Percentiles rank a stretch among this genome's conserved stretches.
phyloP scores from a whole-genome alignment of 2,797 vertebrate genomes.

The Macropus fuliginosus region DNA sequence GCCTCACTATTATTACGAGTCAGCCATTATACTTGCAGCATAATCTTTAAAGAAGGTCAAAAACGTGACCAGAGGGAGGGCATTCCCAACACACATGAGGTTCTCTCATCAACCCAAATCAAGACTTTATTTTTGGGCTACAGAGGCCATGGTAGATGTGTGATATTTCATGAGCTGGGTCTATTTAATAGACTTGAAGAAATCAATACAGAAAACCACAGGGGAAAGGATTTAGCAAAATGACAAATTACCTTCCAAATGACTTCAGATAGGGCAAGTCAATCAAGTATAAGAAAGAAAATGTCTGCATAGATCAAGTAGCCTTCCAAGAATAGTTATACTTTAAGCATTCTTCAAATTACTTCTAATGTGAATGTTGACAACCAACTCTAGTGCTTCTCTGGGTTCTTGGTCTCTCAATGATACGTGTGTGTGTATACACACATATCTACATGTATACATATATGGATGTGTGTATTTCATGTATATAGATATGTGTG shows the following conservation, averaged over 20 bases:
- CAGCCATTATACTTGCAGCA: slow-evolving; percentile 54
- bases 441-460: neutral
- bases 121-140: slow-evolving; percentile 65
- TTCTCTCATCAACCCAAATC: slow-evolving; percentile 50
- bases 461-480: neutral
- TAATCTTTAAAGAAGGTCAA: slow-evolving; percentile 58
- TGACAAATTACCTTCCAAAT: slow-evolving; percentile 57
- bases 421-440: neutral
- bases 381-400: neutral
- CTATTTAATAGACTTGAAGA: slow-evolving; percentile 65
- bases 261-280: slow-evolving; percentile 68
- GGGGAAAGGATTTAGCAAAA: slow-evolving; percentile 71
- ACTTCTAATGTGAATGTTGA: neutral
- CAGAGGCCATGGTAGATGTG: slow-evolving; percentile 62
- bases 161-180: slow-evolving; percentile 69
- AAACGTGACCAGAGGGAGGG: slow-evolving; percentile 40
- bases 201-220: slow-evolving; percentile 73
- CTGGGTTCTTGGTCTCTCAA: slow-evolving; percentile 44
- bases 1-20: slow-evolving; percentile 37
- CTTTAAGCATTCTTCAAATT: slow-evolving; percentile 29
- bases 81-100: slow-evolving; percentile 29
- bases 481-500: neutral
- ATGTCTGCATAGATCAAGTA: slow-evolving; percentile 60
- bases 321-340: slow-evolving; percentile 55
- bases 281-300: slow-evolving; percentile 32